Base-by-base conservation (phyloP, 30 jellyfish, hydroid and myxozoan genomes). In the Morbakka virulenta region DNA sequence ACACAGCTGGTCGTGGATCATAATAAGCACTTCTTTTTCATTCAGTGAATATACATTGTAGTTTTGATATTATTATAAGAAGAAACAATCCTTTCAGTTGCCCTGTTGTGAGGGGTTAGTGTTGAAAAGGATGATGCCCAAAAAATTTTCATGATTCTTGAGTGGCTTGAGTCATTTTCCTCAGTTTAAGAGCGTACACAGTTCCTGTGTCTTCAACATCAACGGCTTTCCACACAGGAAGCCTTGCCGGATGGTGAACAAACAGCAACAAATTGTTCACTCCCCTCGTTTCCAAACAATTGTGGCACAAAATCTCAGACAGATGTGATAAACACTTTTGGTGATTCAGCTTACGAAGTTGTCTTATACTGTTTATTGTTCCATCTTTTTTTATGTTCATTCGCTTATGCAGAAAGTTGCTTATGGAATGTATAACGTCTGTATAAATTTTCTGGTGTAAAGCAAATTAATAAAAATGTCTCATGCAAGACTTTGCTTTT, bases 41-140 rank as follows among this genome's bases (percentile, higher is more conserved):
- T 23, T 74, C 3, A 23, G 31, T 76, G 52, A 17, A 53, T 50
- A 27, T 25, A 77, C 33, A 52, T 74, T 3, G 21, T 4, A 50
- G 76, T 30, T 49, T 76, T 76, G 87, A 76, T 76, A 35, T 76
- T 57, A 75, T 61, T 76, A 64, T 76, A 57, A 62, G 61, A 80
- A 2, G 81, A 62, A 25, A 76, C 81, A 27, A 35, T 35, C 32
- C 47, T 76, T 57, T 57, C 87, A 57, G 87, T 62, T 33, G 80
- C 86, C 87, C 61, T 76, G 87, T 80, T 62, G 41, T 76, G 81
- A 12, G 86, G 77, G 69, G 81, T 36, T 35, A 76, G 41, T 26
- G 87, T 35, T 48, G 22, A 31, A 48, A 71, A 48, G 14, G 76
- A 71, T 20, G 83, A n/a, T n/a, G n/a, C 83, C 17, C 48, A 28